Base-by-base conservation (phyloP, 2,888 invertebrate genomes). In the Mythimna impura region DNA sequence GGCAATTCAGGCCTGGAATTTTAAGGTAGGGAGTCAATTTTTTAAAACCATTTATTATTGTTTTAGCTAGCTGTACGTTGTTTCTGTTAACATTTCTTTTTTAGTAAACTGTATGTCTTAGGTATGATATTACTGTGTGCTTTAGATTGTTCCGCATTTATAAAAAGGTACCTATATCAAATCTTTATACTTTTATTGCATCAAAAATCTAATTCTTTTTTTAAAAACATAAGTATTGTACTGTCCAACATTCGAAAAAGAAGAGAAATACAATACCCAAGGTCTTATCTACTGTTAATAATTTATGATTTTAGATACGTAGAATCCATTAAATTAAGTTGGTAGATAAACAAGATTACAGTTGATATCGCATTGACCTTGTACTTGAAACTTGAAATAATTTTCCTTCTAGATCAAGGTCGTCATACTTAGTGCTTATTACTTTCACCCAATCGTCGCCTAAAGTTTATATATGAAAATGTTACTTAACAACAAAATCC, bases 1-100 rank as follows among this genome's bases (percentile, higher is more conserved):
- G 90, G 88, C 96, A 96, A 85, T 95, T 95, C 20, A 95, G 82
- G 83, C 93, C 96, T 96, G 92, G 50, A 94, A 94, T 74, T 71
- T 30, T 63, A n/a, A 9, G 1, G 22, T 54, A 17, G 0, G 14
- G 9, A 6, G 20, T 52, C 6, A 52, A n/a, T n/a, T 6, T 52
- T 52, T 52, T 52, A 8, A 8, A n/a, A n/a, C 6, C n/a, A 9
- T 9, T 52, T 52, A 6, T n/a, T 52, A 52, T 52, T 7, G 20
- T 52, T 52, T 9, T n/a, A n/a, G n/a, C 8, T n/a, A 50, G 14
- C 43, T 14, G 40, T 14, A 43, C 50, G 12, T 50, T 50, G 20
- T 50, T 50, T 20, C 43, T 4, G 43, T 14, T 12, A 14, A 43
- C 2, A 14, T 43, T 0, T 0, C 14, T 25, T 50, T 17, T 47